A percentile compares a stretch with the other conserved stretches of the same genome.
phyloP scores from a whole-genome alignment of 2,888 invertebrate species.

The Tortricodes alternella region DNA sequence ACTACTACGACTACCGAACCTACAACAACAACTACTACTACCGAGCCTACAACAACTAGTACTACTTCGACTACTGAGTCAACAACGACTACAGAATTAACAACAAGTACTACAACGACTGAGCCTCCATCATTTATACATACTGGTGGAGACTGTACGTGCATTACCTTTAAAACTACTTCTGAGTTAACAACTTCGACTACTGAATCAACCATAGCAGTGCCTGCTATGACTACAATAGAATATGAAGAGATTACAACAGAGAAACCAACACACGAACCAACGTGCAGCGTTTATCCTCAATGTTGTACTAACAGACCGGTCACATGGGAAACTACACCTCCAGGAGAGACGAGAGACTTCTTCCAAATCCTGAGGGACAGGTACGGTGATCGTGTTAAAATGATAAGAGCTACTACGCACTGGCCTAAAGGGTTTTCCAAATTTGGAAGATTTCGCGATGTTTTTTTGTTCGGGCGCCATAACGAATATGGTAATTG shows the following conservation, averaged over 20 bases:
- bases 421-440: conserved; percentile 42
- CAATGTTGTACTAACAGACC: conserved; percentile 55
- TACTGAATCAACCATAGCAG: conserved; percentile 19
- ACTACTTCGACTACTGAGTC: neutral
- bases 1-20: conserved; percentile 6
- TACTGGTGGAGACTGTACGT: neutral
- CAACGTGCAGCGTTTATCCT: conserved; percentile 40
- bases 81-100: neutral
- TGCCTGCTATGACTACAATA: neutral
- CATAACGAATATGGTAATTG: conserved; percentile 43
- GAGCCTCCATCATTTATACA: neutral
- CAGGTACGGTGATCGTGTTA: conserved; percentile 52
- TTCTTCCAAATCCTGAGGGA: conserved; percentile 61
- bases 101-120: neutral
- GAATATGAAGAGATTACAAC: neutral
- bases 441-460: conserved; percentile 15
- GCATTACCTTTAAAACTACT: neutral
- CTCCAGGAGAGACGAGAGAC: conserved; percentile 61
- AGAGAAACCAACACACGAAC: neutral
- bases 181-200: neutral
- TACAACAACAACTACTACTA: conserved; percentile 9
- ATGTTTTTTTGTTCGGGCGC: conserved; percentile 42
- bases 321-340: conserved; percentile 67
- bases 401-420: conserved; percentile 54
- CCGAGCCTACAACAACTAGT: conserved; percentile 15